These are phyloP conservation scores for Craseonycteris thonglongyai DNA, from an alignment of 2,113 vertebrate genomes.

Conservation along the genomic window DNA sequence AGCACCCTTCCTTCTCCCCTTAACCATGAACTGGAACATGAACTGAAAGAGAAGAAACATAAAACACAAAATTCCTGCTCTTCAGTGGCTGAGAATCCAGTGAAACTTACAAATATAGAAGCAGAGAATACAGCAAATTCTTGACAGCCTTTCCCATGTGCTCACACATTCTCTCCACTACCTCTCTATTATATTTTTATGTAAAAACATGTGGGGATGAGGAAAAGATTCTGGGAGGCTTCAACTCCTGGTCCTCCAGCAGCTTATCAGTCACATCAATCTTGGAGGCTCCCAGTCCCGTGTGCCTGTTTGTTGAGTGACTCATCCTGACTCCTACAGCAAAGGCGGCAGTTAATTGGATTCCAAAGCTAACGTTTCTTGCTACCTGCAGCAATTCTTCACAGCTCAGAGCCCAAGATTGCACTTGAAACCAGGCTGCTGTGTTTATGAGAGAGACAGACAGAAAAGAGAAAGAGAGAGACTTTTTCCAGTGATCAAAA, in stretches of 20 bases:
- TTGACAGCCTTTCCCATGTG: neutral
- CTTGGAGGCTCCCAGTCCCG: neutral
- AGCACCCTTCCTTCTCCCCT: neutral
- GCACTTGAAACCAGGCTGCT: neutral
- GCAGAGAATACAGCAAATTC: neutral
- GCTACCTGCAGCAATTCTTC: neutral
- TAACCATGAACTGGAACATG: neutral
- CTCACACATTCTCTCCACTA: neutral
- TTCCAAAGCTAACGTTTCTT: neutral
- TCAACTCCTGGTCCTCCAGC: neutral
- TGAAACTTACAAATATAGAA: neutral
- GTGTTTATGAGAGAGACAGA: neutral
- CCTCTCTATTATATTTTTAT: neutral
- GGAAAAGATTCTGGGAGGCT: neutral
- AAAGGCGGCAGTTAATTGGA: neutral
- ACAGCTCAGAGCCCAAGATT: neutral
- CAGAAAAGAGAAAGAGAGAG: neutral
- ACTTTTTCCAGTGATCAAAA: neutral
- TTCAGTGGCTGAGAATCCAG: neutral
- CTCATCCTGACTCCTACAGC: neutral
- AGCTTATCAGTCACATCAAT: slow-evolving; percentile 3
- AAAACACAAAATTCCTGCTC: neutral
- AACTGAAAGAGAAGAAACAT: neutral
- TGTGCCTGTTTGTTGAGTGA: neutral
- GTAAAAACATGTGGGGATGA: neutral